phyloP scores from a whole-genome alignment of 2,113 vertebrate genomes.

The Morphnarchus princeps region DNA sequence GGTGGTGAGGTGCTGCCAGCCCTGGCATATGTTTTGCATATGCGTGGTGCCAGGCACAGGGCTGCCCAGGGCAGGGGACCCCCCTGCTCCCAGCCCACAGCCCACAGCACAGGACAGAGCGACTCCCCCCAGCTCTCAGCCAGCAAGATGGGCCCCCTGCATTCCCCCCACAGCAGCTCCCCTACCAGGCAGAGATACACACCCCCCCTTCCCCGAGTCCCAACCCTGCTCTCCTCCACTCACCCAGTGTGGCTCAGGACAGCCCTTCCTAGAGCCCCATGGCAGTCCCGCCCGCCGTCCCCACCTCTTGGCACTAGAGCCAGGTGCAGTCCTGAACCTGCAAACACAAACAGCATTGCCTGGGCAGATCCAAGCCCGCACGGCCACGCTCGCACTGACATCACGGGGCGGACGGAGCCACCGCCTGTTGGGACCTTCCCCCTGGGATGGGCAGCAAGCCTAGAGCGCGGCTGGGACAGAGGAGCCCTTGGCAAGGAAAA shows the following conservation, averaged over 20 bases:
- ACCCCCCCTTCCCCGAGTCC: neutral
- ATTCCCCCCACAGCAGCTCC: neutral
- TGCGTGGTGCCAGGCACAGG: accelerated
- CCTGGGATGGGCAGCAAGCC: neutral
- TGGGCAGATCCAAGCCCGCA: neutral
- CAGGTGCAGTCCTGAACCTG: neutral
- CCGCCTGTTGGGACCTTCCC: neutral
- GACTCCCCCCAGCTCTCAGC: accelerated
- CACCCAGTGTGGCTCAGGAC: neutral
- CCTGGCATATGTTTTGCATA: neutral
- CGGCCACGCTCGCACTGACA: neutral
- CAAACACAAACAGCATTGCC: neutral
- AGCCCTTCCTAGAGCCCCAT: neutral
- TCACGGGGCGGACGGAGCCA: neutral
- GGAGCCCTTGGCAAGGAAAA: neutral
- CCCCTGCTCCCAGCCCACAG: neutral
- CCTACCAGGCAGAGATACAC: neutral
- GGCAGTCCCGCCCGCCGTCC: neutral
- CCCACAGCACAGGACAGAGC: neutral
- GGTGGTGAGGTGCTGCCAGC: neutral
- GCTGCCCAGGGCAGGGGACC: neutral
- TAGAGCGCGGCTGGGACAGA: accelerated
- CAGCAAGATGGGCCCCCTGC: neutral
- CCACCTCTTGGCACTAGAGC: neutral
- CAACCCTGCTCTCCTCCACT: neutral